Percentiles rank a stretch among this genome's conserved stretches.
These are phyloP conservation scores for Patagioenas fasciata DNA, from an alignment of 2,113 vertebrate genomes.

Conservation along the genomic window DNA sequence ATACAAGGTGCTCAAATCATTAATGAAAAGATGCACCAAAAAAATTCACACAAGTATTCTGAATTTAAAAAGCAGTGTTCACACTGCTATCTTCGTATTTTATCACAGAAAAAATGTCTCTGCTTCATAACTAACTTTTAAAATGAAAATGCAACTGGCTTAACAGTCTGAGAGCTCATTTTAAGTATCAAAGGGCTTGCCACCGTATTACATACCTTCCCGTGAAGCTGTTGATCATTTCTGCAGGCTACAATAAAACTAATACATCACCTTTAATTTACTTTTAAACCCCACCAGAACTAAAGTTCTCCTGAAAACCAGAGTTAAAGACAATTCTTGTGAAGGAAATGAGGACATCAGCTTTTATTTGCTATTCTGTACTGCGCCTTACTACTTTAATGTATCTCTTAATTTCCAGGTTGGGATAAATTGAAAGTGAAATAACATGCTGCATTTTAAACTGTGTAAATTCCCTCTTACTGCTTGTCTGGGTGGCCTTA, in stretches of 20 bases:
- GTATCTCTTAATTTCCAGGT: not conserved
- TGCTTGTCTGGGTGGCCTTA: not conserved
- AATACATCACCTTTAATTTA: not conserved
- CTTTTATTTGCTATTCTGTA: not conserved
- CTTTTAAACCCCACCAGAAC: not conserved
- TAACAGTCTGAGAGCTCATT: not conserved
- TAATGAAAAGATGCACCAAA: not conserved
- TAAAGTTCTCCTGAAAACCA: not conserved
- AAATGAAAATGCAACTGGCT: not conserved
- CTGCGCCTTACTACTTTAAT: not conserved
- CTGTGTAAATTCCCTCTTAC: not conserved
- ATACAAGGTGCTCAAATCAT: not conserved
- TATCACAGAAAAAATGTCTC: not conserved
- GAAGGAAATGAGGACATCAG: not conserved
- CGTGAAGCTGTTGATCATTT: not conserved
- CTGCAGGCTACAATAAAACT: not conserved
- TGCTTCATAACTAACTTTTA: not conserved
- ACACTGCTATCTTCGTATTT: not conserved
- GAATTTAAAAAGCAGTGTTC: not conserved
- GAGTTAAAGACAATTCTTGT: not conserved
- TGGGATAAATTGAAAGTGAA: not conserved
- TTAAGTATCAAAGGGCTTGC: not conserved
- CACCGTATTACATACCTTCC: not conserved
- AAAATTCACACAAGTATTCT: not conserved
- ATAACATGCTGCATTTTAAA: not conserved